A percentile compares a stretch with the other conserved stretches of the same genome.
Conservation (phyloP, 1,140 invertebrate genomes). For the Dinoponera quadriceps region DNA sequence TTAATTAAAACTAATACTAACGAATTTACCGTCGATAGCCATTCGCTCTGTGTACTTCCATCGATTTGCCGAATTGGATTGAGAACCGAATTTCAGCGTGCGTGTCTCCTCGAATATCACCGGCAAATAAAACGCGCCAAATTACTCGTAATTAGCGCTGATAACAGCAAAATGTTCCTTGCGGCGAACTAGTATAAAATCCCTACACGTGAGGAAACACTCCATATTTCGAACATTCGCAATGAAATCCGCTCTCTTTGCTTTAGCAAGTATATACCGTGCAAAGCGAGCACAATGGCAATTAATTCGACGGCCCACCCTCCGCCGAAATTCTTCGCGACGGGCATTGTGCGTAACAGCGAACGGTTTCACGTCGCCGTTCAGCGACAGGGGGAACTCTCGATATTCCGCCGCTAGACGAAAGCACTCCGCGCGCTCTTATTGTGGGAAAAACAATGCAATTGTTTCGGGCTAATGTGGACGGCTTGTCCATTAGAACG, state of each 20-base stretch:
- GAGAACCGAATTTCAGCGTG: slow-evolving; percentile 36
- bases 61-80: slow-evolving; percentile 42
- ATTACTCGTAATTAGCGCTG: slow-evolving; percentile 38
- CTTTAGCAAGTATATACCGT: background rate
- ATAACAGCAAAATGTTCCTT: background rate
- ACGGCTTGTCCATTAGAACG: slow-evolving; percentile 71
- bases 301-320: slow-evolving; percentile 25
- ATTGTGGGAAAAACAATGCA: slow-evolving; percentile 73
- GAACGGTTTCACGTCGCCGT: slow-evolving; percentile 23
- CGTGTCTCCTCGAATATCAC: background rate
- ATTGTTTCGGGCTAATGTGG: slow-evolving; percentile 72
- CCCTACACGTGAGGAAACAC: too few species aligned
- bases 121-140: slow-evolving; percentile 12
- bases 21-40: slow-evolving; percentile 59
- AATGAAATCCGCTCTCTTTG: background rate
- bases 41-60: slow-evolving; percentile 38
- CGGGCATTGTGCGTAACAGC: slow-evolving; percentile 34
- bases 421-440: slow-evolving; percentile 21
- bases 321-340: slow-evolving; percentile 42
- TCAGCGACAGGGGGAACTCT: background rate
- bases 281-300: slow-evolving; percentile 21
- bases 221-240: too few species aligned
- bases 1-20: slow-evolving; percentile 73
- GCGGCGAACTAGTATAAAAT: slow-evolving; percentile 8
- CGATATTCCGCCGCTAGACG: slow-evolving; percentile 38